Base-by-base conservation (phyloP, 1,140 invertebrate species). In the Palaemon carinicauda region DNA sequence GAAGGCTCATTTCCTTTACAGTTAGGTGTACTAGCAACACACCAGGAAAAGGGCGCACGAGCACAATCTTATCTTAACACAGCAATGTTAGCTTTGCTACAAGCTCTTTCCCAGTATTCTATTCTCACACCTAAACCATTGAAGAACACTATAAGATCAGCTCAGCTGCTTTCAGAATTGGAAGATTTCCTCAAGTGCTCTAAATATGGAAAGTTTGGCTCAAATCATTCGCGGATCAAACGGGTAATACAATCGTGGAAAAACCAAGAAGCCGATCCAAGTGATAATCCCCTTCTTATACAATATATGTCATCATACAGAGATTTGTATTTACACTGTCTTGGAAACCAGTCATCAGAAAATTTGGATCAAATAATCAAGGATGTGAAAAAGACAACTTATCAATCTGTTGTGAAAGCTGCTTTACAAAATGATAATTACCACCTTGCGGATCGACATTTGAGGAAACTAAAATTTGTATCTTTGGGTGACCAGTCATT, bases 301-400 rank as follows among this genome's bases (percentile, higher is more conserved):
- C 88, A 89, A 52, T 87, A 71, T 50, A 52, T 87, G 27, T 80
- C 81, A 10, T 89, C 83, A 27, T 85, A 87, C 65, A 75, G 88
- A 41, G 77, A 79, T 31, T 56, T 89, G 15, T 89, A 89, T 54
- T 53, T 88, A n/a, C 81, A 89, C 19, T 82, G 84, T 65, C 65
- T 88, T 29, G 71, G 53, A 54, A 81, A 88, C 12, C 29, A 54
- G 69, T 77, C 80, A 24, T 29, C 71, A 50, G 21, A 75, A 33
- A 50, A 82, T 54, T 52, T 80, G 73, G 50, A 12, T 14, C 51
- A 78, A 14, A 19, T 83, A 41, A 79, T 89, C 12, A 82, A 75
- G 21, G 82, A 87, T 19, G 56, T 82, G 24, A 89, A 89, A 31
- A 56, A 33, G 0, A 78, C 65, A 21, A 80, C 82, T 81, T 69